phyloP scores from a whole-genome alignment of 2,888 invertebrate genomes.

The Brachyptera risi region DNA sequence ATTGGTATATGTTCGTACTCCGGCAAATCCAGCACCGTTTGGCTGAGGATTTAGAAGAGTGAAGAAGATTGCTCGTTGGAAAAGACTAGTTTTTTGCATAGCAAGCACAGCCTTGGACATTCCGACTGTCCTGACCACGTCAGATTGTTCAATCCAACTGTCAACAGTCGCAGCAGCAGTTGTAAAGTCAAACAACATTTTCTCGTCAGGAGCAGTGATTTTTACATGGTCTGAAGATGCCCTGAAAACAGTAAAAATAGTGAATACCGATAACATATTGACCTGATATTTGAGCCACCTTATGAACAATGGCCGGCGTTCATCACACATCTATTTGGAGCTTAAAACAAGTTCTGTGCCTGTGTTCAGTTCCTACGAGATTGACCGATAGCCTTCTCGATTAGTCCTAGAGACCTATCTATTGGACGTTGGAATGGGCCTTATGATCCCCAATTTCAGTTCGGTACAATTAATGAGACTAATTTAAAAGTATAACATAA shows the following conservation, averaged over 20 bases:
- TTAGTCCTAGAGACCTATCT: too few relatives aligned
- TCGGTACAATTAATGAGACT: too few relatives aligned
- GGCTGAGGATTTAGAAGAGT: constrained; percentile 60
- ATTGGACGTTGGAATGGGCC: too few relatives aligned
- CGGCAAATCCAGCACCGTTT: constrained; percentile 65
- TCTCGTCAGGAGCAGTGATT: not conserved
- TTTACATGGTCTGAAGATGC: not conserved
- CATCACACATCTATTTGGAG: too few relatives aligned
- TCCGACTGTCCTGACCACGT: constrained; percentile 59
- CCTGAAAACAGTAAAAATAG: not conserved
- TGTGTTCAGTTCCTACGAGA: too few relatives aligned
- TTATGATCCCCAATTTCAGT: too few relatives aligned
- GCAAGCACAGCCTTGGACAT: constrained; percentile 60
- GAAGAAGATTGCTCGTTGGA: constrained; percentile 60
- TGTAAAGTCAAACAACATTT: constrained; percentile 56
- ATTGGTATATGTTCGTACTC: constrained; percentile 50
- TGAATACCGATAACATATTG: too few relatives aligned
- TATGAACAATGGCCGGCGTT: too few relatives aligned
- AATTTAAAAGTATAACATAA: too few relatives aligned
- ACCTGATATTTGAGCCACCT: too few relatives aligned
- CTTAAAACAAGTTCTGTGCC: too few relatives aligned
- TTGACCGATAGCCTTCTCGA: too few relatives aligned
- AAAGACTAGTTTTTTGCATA: constrained; percentile 56
- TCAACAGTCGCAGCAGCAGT: constrained; percentile 46
- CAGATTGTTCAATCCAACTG: constrained; percentile 60